Evolutionary conservation across 2,888 invertebrate genomes (phyloP).

Genomic region (Platerodrilus igneus): DNA sequence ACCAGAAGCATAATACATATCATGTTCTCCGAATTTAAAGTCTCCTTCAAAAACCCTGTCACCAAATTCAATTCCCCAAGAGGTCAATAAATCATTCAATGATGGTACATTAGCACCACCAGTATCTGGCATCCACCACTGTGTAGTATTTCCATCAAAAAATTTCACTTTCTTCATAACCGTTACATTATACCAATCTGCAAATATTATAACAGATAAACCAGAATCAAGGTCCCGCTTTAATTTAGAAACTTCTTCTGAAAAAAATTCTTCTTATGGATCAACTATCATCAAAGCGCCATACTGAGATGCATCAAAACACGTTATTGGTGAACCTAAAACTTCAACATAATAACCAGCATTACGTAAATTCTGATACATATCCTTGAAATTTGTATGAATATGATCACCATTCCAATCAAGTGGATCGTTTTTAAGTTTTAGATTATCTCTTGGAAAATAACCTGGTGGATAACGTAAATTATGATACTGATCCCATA

Average conservation of each 20-base stretch:
- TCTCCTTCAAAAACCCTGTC: slow-evolving; percentile 82
- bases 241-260: slow-evolving; percentile 82
- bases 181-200: slow-evolving; percentile 93
- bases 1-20: slow-evolving; percentile 88
- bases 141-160: slow-evolving; percentile 63
- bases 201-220: slow-evolving; percentile 85
- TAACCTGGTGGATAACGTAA: slow-evolving; percentile 93
- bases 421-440: slow-evolving; percentile 88
- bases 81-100: slow-evolving; percentile 79
- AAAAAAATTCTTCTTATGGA: slow-evolving; percentile 91
- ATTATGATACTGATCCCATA: slow-evolving; percentile 98
- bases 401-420: slow-evolving; percentile 98
- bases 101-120: slow-evolving; percentile 91
- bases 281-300: slow-evolving; percentile 86
- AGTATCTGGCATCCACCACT: slow-evolving; percentile 42
- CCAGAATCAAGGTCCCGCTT: slow-evolving; percentile 76
- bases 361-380: slow-evolving; percentile 87
- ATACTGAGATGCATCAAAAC: slow-evolving; percentile 85
- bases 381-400: slow-evolving; percentile 93
- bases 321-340: slow-evolving; percentile 81
- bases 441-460: slow-evolving; percentile 89
- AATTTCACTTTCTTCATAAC: slow-evolving; percentile 91
- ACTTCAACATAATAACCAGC: slow-evolving; percentile 93
- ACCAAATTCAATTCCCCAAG: slow-evolving; percentile 80
- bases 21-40: slow-evolving; percentile 78